Evolutionary conservation across 1,140 invertebrate species (phyloP), one percentile per base, ranked within the genome.

Genomic region (Drosophila repleta): DNA sequence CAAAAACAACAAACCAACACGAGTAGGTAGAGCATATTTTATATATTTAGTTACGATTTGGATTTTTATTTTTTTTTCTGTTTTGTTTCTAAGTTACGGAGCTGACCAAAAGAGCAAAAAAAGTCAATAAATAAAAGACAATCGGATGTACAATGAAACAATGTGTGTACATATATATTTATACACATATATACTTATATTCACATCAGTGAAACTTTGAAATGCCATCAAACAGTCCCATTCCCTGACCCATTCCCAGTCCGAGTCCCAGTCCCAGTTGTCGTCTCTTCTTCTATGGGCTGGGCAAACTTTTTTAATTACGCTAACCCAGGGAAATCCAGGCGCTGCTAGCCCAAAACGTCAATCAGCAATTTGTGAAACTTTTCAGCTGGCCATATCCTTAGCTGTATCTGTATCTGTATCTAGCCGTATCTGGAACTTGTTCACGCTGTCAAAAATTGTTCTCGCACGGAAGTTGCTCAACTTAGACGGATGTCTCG

Each of bases 251-350:
- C n/a, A n/a, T n/a, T n/a, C n/a, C n/a, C n/a, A n/a, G n/a, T n/a
- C n/a, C n/a, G n/a, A n/a, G n/a, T 4, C 26, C 6, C 49, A 68
- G 46, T 51, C 41, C 5, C 32, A 35, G 32, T 35, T 35, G 32
- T 11, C 11, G 32, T 35, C 8, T 35, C 37, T 48, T 35, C 37
- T 48, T 57, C 61, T 15, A 64, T 49, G 5, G 49, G 51, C 56
- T 49, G 41, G 60, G 32, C 13, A 88, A 87, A 87, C 63, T 88
- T 87, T 87, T 87, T 71, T 87, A 87, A 88, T 88, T 87, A 88
- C 67, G 61, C 43, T 41, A 24, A 17, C 26, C 26, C 2, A 17
- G 60, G 51, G 37, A 24, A 63, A 60, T 60, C 77, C 63, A 17
- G 15, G 32, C 32, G 32, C 11, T 74, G 13, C 41, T 45, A 43